phyloP scores from a whole-genome alignment of 2,113 vertebrate species.

The Etia nguti region DNA sequence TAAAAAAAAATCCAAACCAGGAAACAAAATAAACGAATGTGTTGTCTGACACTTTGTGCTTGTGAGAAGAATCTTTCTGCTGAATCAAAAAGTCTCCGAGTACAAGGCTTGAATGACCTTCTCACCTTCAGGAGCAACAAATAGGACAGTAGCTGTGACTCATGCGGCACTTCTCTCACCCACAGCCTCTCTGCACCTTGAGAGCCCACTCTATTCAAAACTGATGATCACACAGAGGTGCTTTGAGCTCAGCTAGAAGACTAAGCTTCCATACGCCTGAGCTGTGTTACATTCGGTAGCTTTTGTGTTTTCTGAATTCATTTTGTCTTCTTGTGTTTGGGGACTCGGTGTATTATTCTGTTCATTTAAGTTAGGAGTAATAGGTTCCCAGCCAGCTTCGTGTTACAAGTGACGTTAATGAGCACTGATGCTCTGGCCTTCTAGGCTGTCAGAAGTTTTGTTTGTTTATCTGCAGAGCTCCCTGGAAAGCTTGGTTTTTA shows the following conservation, averaged over 20 bases:
- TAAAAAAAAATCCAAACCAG: not conserved
- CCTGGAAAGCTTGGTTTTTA: slow-evolving; percentile 42
- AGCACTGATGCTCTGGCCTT: not conserved
- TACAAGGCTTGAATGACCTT: slow-evolving; percentile 37
- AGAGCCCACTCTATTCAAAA: slow-evolving; percentile 20
- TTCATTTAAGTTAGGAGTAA: not conserved
- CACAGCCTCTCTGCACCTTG: not conserved
- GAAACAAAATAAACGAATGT: not conserved
- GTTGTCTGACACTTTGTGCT: not conserved
- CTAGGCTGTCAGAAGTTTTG: not conserved
- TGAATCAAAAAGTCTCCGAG: slow-evolving; percentile 6
- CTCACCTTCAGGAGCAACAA: slow-evolving; percentile 43
- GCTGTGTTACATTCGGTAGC: not conserved
- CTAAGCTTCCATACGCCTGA: not conserved
- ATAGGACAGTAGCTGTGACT: slow-evolving; percentile 38
- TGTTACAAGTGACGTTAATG: not conserved
- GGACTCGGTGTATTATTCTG: not conserved
- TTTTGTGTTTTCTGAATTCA: not conserved
- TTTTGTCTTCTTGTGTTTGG: not conserved
- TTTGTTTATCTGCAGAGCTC: slow-evolving; percentile 49
- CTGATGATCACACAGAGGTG: slow-evolving; percentile 22
- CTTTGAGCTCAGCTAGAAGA: not conserved
- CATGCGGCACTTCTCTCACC: slow-evolving; percentile 21
- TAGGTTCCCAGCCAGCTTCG: not conserved
- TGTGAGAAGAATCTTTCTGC: not conserved